These are phyloP conservation scores for Ursus arctos DNA, from an alignment of 2,113 vertebrate genomes.

Conservation along the genomic window DNA sequence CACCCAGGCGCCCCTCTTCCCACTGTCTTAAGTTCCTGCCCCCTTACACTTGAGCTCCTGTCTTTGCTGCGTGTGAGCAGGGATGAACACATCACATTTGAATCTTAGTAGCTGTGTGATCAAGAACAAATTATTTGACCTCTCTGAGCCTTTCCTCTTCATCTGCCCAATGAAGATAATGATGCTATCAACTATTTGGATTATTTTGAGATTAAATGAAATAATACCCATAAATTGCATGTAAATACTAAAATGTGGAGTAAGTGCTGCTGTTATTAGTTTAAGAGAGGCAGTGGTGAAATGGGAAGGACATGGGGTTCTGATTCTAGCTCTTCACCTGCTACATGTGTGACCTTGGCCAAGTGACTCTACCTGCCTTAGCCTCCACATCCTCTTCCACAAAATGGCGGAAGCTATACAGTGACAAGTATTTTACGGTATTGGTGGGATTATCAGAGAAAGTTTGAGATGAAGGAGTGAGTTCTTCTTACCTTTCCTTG, in stretches of 20 bases:
- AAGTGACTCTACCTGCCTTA: neutral
- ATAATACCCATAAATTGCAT: neutral
- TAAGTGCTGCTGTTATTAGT: too few relatives aligned
- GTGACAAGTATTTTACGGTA: neutral
- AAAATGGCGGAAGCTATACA: neutral
- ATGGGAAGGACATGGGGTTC: neutral
- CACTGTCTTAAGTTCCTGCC: neutral
- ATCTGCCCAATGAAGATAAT: neutral
- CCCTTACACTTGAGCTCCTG: neutral
- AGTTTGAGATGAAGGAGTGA: neutral
- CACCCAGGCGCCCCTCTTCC: neutral
- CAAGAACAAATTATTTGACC: neutral
- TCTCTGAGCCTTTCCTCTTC: neutral
- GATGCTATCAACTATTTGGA: neutral
- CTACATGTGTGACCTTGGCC: neutral
- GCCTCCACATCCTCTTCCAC: neutral
- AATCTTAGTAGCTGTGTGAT: neutral
- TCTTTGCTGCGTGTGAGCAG: neutral
- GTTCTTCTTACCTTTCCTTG: neutral
- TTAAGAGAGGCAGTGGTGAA: neutral
- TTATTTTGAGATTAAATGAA: constrained; percentile 9
- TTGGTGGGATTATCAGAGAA: neutral
- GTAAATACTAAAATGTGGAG: neutral
- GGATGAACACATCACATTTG: neutral
- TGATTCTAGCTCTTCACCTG: neutral